Base-by-base conservation (phyloP, 1,140 invertebrate genomes). In the Neelides sp. region DNA sequence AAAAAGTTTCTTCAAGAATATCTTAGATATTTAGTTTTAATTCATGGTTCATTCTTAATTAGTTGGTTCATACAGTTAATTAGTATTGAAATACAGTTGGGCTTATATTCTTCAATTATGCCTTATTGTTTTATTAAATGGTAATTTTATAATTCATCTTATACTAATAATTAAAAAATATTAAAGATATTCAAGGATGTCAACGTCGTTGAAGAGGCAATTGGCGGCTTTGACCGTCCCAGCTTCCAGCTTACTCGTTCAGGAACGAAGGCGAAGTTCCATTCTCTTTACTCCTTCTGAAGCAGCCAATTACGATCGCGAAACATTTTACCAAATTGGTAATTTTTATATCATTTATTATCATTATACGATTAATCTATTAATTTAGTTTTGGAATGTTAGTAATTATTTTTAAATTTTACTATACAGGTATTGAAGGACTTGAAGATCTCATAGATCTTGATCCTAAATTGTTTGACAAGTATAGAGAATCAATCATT, bases 261-360 rank as follows among this genome's bases (percentile, higher is more conserved):
- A 81, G 57, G 68, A 69, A 20, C 75, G 79, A 54, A 82, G 79
- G 61, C 75, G 76, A 43, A 72, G 78, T 35, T 93, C 90, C 17
- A 76, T 96, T 53, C 66, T 96, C 7, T 95, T 93, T 66, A 79
- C 90, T 65, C 78, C 82, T 0, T 83, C 82, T 60, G 85, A 93
- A 71, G 91, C 90, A 7, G 87, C 86, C 0, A 75, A 75, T 49
- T 79, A 89, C 62, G 84, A 88, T 59, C 74, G 78, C 36, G 79
- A 86, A 58, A 83, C 81, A 12, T 80, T 92, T 62, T 85, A 81
- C 68, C 78, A 83, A 64, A 81, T 93, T 45, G 90, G 88, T 70
- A 65, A 76, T 28, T 55, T 48, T 27, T 13, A 5, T 7, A 42
- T 4, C 19, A 20, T 1, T 44, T 13, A 1, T 49, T 12, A 24